A percentile compares a stretch with the other conserved stretches of the same genome.
Evolutionary conservation across 2,888 invertebrate species (phyloP).

Genomic region (Volucella inflata): DNA sequence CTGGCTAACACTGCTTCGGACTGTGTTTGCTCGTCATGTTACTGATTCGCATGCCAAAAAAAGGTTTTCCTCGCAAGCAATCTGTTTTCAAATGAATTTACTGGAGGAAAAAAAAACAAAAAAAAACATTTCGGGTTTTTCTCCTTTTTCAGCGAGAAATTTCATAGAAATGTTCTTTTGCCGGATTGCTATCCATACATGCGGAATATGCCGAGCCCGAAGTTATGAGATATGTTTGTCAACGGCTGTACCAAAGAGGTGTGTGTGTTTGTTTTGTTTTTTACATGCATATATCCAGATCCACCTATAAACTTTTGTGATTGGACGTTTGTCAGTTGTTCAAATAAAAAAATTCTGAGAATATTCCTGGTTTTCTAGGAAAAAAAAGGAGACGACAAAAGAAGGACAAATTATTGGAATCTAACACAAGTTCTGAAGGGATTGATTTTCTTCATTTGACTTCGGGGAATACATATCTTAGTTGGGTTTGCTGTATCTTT

Average conservation of each 20-base stretch:
- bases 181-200: background rate
- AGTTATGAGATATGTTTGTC: conserved; percentile 4
- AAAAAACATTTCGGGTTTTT: conserved; percentile 25
- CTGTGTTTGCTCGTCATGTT: background rate
- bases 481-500: no score
- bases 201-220: conserved; percentile 5
- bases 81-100: conserved; percentile 45
- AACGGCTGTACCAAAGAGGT: background rate
- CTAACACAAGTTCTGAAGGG: no score
- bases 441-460: no score
- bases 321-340: background rate
- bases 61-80: conserved; percentile 33
- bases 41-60: conserved; percentile 17
- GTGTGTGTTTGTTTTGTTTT: background rate
- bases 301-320: background rate
- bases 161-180: conserved; percentile 8
- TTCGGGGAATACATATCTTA: no score
- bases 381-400: no score
- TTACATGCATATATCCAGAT: background rate
- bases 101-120: conserved; percentile 23
- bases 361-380: no score
- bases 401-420: no score
- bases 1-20: no score
- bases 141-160: conserved; percentile 5
- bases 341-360: background rate